A percentile compares a stretch with the other conserved stretches of the same genome.
Evolutionary conservation across 2,113 vertebrate species (phyloP).

Genomic region (Fregata magnificens): DNA sequence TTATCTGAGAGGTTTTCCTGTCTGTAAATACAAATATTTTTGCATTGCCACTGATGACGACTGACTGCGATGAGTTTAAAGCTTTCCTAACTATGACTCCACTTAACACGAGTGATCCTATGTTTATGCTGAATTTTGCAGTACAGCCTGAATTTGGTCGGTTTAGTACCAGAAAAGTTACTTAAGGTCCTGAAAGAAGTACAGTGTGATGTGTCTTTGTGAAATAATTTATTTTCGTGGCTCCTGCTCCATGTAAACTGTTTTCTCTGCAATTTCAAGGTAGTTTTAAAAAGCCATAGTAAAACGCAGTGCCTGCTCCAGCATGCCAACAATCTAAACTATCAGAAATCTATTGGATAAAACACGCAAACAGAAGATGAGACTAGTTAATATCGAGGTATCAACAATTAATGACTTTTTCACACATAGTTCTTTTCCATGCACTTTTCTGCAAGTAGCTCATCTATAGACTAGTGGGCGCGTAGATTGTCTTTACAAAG

Average conservation of each 20-base stretch:
- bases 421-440: neutral
- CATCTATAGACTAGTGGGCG: neutral
- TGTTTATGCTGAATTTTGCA: neutral
- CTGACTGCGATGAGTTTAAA: neutral
- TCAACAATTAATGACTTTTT: neutral
- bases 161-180: neutral
- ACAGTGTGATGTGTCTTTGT: neutral
- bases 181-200: neutral
- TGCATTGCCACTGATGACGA: neutral
- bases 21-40: neutral
- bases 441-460: neutral
- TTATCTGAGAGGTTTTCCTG: neutral
- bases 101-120: neutral
- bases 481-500: fast-evolving
- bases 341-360: neutral
- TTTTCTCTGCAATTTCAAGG: neutral
- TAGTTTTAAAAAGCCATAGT: neutral
- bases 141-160: neutral
- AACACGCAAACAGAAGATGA: neutral
- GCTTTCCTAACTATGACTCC: neutral
- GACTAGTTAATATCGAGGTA: neutral
- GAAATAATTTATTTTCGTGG: neutral
- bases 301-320: neutral
- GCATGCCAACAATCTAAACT: neutral
- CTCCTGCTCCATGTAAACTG: neutral